Percentiles rank a stretch among this genome's conserved stretches.
Evolutionary conservation across 2,113 vertebrate genomes (phyloP).

Genomic region (Physeter macrocephalus): DNA sequence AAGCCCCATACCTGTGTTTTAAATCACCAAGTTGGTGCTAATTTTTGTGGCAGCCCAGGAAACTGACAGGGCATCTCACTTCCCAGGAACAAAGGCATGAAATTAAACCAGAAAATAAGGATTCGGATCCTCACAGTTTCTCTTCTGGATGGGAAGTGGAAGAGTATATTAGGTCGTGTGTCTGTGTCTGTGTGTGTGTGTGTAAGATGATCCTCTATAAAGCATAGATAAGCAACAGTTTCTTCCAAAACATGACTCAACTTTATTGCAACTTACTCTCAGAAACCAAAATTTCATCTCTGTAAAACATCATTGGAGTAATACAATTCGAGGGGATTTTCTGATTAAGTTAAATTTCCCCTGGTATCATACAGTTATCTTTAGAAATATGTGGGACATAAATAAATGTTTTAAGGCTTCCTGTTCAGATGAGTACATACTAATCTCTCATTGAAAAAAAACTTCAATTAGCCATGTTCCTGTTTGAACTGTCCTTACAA

Average conservation of each 20-base stretch:
- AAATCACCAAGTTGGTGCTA: neutral
- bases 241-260: neutral
- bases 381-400: neutral
- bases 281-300: neutral
- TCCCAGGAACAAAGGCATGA: neutral
- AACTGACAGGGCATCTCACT: neutral
- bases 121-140: neutral
- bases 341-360: neutral
- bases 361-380: neutral
- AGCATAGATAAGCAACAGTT: neutral
- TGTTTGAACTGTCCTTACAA: neutral
- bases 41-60: neutral
- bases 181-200: rapidly evolving
- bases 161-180: neutral
- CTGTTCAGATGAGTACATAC: neutral
- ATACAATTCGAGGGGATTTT: neutral
- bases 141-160: neutral
- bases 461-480: neutral
- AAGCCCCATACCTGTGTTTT: neutral
- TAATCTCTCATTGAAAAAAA: neutral
- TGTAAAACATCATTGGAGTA: neutral
- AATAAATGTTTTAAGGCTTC: neutral
- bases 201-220: neutral
- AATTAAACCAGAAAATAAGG: neutral
- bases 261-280: neutral